Evolutionary conservation across 1,140 invertebrate genomes (phyloP), one percentile per base, ranked within the genome.

Genomic region (Mizuhopecten yessoensis): DNA sequence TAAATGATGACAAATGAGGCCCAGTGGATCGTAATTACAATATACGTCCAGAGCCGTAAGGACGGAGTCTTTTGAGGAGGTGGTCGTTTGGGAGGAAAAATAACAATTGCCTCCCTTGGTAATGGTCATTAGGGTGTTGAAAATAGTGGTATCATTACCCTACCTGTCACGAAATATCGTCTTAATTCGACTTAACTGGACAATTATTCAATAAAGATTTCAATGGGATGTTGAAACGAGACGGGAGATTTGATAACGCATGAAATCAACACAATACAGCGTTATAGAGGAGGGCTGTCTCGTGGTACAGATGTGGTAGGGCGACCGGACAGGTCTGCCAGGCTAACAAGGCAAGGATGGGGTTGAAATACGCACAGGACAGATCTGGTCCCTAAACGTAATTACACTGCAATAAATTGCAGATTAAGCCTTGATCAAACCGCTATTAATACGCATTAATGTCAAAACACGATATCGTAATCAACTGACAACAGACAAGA

Each of bases 371-470:
- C 23, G 23, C 23, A 75, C 3, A 75, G n/a, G 57, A 75, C 57
- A 75, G 57, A 29, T 75, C 57, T n/a, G 57, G 57, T 75, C 57
- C 57, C 57, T 75, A 29, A 75, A 75, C n/a, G 57, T 75, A 75
- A 75, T 75, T 75, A 75, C 57, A 75, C 1, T 75, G 57, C 57
- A 75, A 75, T 75, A 29, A 75, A 75, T 75, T n/a, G 57, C 23
- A 29, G 57, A 75, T 75, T 75, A 75, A 75, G 57, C 57, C 9
- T 75, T 75, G 57, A 75, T 75, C 57, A 75, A 75, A 75, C 57
- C 57, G 57, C 57, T 75, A 75, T 75, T 75, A 75, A 75, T 75
- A 75, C 57, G 57, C 57, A 75, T 75, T 75, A 75, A 75, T 75
- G 57, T 75, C 57, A 75, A 75, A 75, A 75, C 57, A 75, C 57